phyloP scores from a whole-genome alignment of 2,113 vertebrate species.

The Castor canadensis region DNA sequence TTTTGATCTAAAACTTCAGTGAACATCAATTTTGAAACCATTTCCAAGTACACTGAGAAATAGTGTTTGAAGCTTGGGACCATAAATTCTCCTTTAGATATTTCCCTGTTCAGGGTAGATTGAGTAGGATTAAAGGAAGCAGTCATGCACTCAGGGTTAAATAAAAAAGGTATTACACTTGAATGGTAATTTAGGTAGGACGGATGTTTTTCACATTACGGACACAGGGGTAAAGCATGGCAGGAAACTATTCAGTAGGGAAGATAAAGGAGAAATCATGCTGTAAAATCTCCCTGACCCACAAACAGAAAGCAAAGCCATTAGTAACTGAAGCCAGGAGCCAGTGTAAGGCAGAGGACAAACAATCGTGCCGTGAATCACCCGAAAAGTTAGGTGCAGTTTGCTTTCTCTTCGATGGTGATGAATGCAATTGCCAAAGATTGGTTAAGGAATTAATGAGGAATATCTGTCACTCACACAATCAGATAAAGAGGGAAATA shows the following conservation, averaged over 20 bases:
- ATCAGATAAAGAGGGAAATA: background rate
- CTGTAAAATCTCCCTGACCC: slow-evolving; percentile 70
- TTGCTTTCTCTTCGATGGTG: background rate
- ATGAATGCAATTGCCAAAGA: background rate
- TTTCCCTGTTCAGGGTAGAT: slow-evolving; percentile 74
- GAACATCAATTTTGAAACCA: slow-evolving; percentile 76
- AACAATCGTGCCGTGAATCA: background rate
- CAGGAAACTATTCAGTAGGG: slow-evolving; percentile 67
- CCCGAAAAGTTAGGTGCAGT: background rate
- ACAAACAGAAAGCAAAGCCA: slow-evolving; percentile 70
- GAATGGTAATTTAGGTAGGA: slow-evolving; percentile 76
- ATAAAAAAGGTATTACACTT: slow-evolving; percentile 77
- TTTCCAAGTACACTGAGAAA: slow-evolving; percentile 71
- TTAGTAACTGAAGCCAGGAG: slow-evolving; percentile 62
- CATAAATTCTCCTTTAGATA: slow-evolving; percentile 73
- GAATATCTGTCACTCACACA: background rate
- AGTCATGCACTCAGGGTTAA: slow-evolving; percentile 77
- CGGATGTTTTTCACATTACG: slow-evolving; percentile 69
- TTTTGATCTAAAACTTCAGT: slow-evolving; percentile 78
- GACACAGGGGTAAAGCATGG: slow-evolving; percentile 67
- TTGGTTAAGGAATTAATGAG: background rate
- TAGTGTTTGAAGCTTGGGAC: slow-evolving; percentile 69
- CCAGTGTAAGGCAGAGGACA: slow-evolving; percentile 43
- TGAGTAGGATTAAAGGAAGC: slow-evolving; percentile 78
- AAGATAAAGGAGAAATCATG: slow-evolving; percentile 74